phyloP scores from a whole-genome alignment of 1,140 invertebrate species.

The Drosophila gunungcola region DNA sequence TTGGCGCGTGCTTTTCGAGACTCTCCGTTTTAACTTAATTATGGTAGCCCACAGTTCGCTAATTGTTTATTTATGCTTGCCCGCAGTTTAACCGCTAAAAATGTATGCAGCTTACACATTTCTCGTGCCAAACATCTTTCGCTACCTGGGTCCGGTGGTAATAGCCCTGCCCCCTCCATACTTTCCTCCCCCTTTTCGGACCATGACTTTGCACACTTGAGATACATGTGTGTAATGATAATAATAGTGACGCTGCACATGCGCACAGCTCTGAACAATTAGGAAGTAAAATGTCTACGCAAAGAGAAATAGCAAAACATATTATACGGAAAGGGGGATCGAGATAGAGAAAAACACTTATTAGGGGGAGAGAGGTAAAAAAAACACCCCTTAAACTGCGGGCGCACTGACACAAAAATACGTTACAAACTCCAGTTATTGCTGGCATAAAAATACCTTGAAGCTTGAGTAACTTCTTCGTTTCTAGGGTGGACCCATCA shows the following conservation, averaged over 20 bases:
- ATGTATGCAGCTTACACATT: conserved; percentile 69
- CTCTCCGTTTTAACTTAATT: conserved; percentile 29
- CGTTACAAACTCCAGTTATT: conserved; percentile 72
- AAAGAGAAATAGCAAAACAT: conserved; percentile 23
- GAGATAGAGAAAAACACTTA: background rate
- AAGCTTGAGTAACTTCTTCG: conserved; percentile 68
- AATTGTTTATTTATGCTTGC: conserved; percentile 50
- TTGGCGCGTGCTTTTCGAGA: conserved; percentile 45
- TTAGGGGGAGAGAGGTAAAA: conserved; percentile 12
- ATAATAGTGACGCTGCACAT: conserved; percentile 82
- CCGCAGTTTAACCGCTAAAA: conserved; percentile 58
- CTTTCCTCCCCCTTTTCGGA: conserved; percentile 21
- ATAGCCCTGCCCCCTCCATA: background rate
- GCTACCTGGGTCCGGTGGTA: conserved; percentile 10
- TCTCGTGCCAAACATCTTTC: conserved; percentile 68
- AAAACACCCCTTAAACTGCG: conserved; percentile 69
- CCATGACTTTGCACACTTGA: conserved; percentile 67
- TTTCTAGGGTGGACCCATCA: conserved; percentile 32
- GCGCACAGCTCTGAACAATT: conserved; percentile 68
- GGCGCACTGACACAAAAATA: conserved; percentile 71
- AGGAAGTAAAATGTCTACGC: conserved; percentile 67
- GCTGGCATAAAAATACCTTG: conserved; percentile 31
- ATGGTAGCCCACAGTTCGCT: conserved; percentile 43
- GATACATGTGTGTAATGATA: conserved; percentile 66
- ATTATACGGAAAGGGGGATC: background rate